Percentiles rank a stretch among this genome's conserved stretches.
Conservation (phyloP, 2,888 invertebrate species). For the Priocnemis perturbator region DNA sequence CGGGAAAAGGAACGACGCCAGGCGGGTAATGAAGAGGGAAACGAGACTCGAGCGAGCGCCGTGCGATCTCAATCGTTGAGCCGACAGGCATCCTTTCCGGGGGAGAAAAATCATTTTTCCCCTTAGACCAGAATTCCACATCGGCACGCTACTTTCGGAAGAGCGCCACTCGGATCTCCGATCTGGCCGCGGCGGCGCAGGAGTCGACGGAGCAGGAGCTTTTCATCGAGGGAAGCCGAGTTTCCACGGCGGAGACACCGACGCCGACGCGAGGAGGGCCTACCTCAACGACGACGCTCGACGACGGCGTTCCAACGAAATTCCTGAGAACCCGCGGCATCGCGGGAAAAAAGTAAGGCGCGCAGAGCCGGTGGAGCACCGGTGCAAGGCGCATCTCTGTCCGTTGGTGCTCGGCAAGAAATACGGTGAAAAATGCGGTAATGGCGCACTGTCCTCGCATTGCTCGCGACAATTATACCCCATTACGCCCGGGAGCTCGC, state of each 20-base stretch:
- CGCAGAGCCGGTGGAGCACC: conserved; percentile 49
- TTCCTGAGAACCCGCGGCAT: conserved; percentile 65
- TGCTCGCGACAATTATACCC: conserved; percentile 75
- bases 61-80: no score
- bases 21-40: neutral
- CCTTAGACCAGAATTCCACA: no score
- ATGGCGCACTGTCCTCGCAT: conserved; percentile 75
- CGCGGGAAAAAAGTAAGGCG: conserved; percentile 59
- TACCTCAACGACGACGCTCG: conserved; percentile 22
- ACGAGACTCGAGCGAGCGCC: neutral
- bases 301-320: conserved; percentile 70
- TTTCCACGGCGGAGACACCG: no score
- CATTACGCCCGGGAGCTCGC: conserved; percentile 65
- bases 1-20: conserved; percentile 14
- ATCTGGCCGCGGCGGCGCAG: no score
- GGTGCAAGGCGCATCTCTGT: conserved; percentile 53
- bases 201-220: no score
- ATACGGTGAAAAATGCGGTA: conserved; percentile 73
- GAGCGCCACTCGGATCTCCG: no score
- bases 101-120: no score
- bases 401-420: conserved; percentile 55
- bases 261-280: neutral
- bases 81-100: no score
- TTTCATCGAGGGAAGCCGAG: no score
- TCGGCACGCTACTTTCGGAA: no score